Base-by-base conservation (phyloP, 2,113 vertebrate species). In the Noctilio leporinus region DNA sequence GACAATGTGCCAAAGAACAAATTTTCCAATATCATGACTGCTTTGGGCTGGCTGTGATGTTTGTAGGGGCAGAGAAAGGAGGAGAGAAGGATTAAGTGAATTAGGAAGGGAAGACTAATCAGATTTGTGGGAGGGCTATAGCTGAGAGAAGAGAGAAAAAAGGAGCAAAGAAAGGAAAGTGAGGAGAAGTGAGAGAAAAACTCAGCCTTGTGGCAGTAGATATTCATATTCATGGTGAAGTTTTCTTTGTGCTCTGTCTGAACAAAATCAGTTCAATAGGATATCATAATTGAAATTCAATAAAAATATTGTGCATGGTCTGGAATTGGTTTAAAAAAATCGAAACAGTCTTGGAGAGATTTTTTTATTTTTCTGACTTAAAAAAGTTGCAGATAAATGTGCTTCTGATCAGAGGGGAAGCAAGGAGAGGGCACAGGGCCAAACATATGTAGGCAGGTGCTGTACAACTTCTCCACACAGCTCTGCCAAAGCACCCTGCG, bases 381-480 rank as follows among this genome's bases (percentile, higher is more conserved):
- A 84, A 90, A 97, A 95, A 51, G 35, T 96, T 91, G 65, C 88
- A 95, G 91, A 95, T 90, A 96, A 97, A 97, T 96, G 94, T 97
- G 97, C 96, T 96, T 97, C 85, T 96, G 95, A 97, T 97, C 87
- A 96, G 96, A 95, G 97, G 91, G 90, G 90, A 95, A 95, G 83
- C 40, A 55, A 95, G 64, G 35, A 47, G 92, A 94, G 72, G 96
- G 96, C 95, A 62, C 82, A 1, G 94, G 89, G 97, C 97, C 97
- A 97, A 97, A 97, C 96, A 97, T 65, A 93, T 97, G 97, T 93
- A 96, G 90, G 88, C 96, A 97, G 97, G 97, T 97, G 97, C 96
- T 95, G 95, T 89, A 89, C 95, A 94, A 84, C 92, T 86, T 97
- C 92, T 95, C 89, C 90, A 83, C 67, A 89, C 73, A 49, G 92